Percentiles rank a stretch among this genome's conserved stretches.
These are phyloP conservation scores for Mesoligia furuncula DNA, from an alignment of 2,888 invertebrate genomes.

Conservation along the genomic window DNA sequence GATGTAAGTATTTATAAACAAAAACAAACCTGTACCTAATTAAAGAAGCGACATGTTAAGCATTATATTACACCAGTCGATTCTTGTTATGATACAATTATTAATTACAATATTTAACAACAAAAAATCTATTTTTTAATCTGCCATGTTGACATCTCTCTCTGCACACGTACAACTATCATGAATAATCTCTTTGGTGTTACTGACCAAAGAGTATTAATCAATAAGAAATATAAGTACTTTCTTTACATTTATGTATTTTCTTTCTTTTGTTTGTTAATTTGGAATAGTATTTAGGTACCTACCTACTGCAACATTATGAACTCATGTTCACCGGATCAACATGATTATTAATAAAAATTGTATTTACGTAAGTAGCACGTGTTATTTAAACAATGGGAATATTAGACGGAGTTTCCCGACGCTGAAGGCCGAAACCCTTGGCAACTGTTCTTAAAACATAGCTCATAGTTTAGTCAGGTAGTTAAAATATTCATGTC, in stretches of 20 bases:
- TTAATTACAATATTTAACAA: no score
- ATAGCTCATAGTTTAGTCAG: constrained; percentile 21
- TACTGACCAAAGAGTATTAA: no score
- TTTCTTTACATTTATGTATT: not conserved
- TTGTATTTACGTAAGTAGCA: constrained; percentile 4
- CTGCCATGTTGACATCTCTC: no score
- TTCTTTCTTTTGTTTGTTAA: constrained; percentile 8
- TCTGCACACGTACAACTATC: no score
- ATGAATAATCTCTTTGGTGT: no score
- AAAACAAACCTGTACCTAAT: no score
- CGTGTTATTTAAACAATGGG: constrained; percentile 7
- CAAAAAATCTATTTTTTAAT: no score
- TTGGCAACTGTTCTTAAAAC: constrained; percentile 39
- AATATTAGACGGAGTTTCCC: constrained; percentile 25
- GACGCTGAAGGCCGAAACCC: constrained; percentile 14
- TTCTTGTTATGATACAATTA: no score
- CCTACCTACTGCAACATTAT: not conserved
- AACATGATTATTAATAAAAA: not conserved
- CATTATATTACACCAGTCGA: no score
- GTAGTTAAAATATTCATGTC: constrained; percentile 4
- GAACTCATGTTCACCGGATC: not conserved
- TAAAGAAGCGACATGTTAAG: no score
- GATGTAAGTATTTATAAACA: no score
- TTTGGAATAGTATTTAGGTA: constrained; percentile 4
- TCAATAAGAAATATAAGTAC: no score